Evolutionary conservation across 2,113 vertebrate genomes (phyloP), one percentile per base, ranked within the genome.

Genomic region (Crotalus viridis): DNA sequence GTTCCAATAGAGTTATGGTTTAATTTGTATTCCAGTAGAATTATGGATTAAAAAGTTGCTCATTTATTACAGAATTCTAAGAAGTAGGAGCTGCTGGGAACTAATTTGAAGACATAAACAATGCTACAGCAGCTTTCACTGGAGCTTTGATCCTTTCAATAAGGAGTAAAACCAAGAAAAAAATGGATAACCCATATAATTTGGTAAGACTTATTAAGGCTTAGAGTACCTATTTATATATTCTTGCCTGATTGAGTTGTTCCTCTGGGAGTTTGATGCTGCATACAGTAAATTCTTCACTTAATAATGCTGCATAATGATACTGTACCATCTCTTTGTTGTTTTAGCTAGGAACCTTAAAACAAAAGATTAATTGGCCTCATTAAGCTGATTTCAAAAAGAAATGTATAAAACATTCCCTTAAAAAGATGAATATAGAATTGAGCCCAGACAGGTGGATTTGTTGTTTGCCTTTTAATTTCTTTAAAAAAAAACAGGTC

Each of bases 251-350:
- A 88, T 7, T 59, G 55, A 64, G 28, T 55, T 54, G 55, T 4
- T 90, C 43, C 89, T 54, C 46, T 90, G 89, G 52, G 56, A 87
- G n/a, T 22, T 93, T 89, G 91, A 24, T 54, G 17, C 17, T 56
- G 54, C 55, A 39, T 90, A 21, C 17, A 81, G 33, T 81, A 90
- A 85, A 90, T 93, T 54, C 69, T 39, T 61, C 74, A 87, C 46
- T 39, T 69, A 87, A 91, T 69, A 91, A 3, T n/a, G 89, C 54
- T 15, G 21, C 0, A 56, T 85, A 92, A 15, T 46, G 90, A 87
- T 54, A 92, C 0, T 52, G 93, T 43, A 91, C 46, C 55, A 21
- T 85, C 0, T 52, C 92, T 85, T 94, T 21, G 81, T 87, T 94
- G 74, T 17, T 0, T 0, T 87, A 90, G 91, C 28, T 21, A 88